A percentile compares a stretch with the other conserved stretches of the same genome.
Conservation (phyloP, 2,113 vertebrate genomes). For the Machaerirhynchus nigripectus region DNA sequence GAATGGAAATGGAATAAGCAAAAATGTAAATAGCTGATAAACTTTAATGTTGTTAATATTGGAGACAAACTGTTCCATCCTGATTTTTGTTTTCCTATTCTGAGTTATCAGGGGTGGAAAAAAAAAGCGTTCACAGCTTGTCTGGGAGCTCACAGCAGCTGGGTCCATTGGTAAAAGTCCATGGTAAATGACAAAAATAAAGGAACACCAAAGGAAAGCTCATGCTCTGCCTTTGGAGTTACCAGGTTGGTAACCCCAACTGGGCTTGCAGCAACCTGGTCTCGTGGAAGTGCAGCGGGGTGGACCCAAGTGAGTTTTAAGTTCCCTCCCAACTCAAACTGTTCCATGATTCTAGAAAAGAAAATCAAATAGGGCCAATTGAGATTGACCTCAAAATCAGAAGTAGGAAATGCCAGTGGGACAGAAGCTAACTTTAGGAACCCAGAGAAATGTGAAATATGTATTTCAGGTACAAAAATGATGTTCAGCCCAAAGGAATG, state of each 20-base stretch:
- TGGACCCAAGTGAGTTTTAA: neutral
- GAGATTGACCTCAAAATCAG: neutral
- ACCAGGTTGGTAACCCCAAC: neutral
- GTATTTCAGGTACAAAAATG: neutral
- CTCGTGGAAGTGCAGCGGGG: neutral
- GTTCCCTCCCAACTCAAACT: neutral
- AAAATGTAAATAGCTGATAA: neutral
- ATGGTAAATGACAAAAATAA: neutral
- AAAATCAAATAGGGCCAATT: neutral
- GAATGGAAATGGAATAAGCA: neutral
- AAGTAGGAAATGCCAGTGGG: neutral
- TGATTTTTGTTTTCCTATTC: neutral
- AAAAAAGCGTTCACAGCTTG: neutral
- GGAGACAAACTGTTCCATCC: neutral
- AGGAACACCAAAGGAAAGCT: neutral
- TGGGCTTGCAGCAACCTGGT: neutral
- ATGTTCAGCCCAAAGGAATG: neutral
- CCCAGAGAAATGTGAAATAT: neutral
- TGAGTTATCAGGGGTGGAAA: neutral
- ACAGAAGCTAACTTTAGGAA: neutral
- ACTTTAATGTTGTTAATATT: neutral
- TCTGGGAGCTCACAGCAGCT: neutral
- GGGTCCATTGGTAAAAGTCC: neutral
- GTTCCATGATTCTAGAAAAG: neutral
- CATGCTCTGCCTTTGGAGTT: rapidly evolving